Evolutionary conservation across 2,113 vertebrate genomes (phyloP).

Genomic region (Puma concolor): DNA sequence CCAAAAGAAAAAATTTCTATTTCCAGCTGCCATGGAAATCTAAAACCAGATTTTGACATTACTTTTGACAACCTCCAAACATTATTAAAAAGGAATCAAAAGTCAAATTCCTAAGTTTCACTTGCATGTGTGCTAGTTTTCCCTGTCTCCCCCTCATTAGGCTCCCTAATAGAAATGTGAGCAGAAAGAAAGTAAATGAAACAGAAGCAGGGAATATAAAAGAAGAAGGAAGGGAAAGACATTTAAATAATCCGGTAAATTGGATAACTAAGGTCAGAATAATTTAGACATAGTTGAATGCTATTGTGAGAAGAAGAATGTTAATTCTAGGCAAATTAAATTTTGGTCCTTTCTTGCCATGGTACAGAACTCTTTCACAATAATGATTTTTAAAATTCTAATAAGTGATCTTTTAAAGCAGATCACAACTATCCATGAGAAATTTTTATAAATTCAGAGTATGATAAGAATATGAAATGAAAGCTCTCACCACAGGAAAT

Average conservation of each 20-base stretch:
- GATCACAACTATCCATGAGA: not conserved
- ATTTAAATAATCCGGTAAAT: not conserved
- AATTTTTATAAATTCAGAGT: not conserved
- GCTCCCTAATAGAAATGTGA: not conserved
- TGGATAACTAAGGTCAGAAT: conserved; percentile 23
- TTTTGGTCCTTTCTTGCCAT: conserved; percentile 16
- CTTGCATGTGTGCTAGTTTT: not conserved
- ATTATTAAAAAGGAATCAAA: conserved; percentile 58
- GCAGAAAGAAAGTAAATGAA: not conserved
- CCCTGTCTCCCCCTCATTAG: not conserved
- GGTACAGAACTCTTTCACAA: not conserved
- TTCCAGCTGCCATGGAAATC: not conserved
- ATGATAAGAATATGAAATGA: conserved; percentile 48
- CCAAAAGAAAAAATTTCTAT: conserved; percentile 36
- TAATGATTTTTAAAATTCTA: conserved; percentile 1
- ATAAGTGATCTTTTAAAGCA: not conserved
- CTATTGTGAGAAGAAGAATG: not conserved
- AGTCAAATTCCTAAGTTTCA: not conserved
- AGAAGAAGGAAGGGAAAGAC: not conserved
- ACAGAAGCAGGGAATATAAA: not conserved
- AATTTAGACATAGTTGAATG: not conserved
- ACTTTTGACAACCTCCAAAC: not conserved
- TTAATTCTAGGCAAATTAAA: not conserved
- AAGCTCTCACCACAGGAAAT: not conserved
- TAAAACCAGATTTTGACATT: conserved; percentile 38